phyloP scores from a whole-genome alignment of 2,113 vertebrate species.

The Atrichornis clamosus region DNA sequence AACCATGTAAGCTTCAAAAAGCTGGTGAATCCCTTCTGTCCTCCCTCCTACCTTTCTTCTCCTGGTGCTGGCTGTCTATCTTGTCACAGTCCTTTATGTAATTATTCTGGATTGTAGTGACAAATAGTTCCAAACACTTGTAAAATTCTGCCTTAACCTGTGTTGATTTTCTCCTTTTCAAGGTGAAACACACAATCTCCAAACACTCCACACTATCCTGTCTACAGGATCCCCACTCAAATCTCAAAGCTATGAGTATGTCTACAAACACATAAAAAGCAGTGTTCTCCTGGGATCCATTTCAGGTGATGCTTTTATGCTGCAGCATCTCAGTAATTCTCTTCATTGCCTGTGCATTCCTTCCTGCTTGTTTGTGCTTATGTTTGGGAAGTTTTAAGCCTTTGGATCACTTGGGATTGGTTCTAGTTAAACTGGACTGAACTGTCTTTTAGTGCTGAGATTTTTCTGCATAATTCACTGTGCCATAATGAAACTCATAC shows the following conservation, averaged over 20 bases:
- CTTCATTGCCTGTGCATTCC: neutral
- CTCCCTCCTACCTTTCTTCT: neutral
- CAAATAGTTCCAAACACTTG: neutral
- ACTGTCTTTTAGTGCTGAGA: neutral
- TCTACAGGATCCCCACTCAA: slow-evolving; percentile 94
- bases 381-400: neutral
- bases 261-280: slow-evolving; percentile 88
- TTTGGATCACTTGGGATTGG: neutral
- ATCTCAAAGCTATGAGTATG: slow-evolving; percentile 92
- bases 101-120: neutral
- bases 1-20: slow-evolving; percentile 81
- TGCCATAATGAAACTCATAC: neutral
- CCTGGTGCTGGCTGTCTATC: neutral
- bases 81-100: neutral
- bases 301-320: slow-evolving; percentile 78
- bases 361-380: neutral
- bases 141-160: neutral
- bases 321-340: neutral
- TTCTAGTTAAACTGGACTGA: slow-evolving; percentile 5
- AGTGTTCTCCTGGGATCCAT: slow-evolving; percentile 90
- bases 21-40: neutral
- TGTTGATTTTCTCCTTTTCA: neutral
- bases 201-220: slow-evolving; percentile 91
- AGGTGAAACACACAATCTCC: slow-evolving; percentile 90
- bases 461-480: slow-evolving; percentile 6